A percentile compares a stretch with the other conserved stretches of the same genome.
Evolutionary conservation across 2,888 invertebrate species (phyloP).

Genomic region (Epinotia demarniana): DNA sequence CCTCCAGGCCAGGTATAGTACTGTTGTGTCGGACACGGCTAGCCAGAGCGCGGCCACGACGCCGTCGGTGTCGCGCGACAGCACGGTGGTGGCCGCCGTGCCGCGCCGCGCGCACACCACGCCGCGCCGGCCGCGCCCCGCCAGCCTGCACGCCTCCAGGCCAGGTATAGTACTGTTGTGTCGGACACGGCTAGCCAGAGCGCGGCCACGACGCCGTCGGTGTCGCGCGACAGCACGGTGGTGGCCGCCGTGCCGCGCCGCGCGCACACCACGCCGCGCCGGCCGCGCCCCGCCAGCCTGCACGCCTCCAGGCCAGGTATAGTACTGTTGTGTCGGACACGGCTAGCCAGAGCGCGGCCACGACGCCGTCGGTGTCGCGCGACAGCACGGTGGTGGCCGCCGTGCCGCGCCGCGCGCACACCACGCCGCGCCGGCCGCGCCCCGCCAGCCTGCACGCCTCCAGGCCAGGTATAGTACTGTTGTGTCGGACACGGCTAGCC

Average conservation of each 20-base stretch:
- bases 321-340: constrained; percentile 45
- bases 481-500: constrained; percentile 50
- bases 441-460: constrained; percentile 12
- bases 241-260: constrained; percentile 60
- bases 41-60: constrained; percentile 65
- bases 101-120: constrained; percentile 58
- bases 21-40: constrained; percentile 50
- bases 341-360: constrained; percentile 60
- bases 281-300: constrained; percentile 9
- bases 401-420: constrained; percentile 59
- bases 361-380: constrained; percentile 75
- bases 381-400: constrained; percentile 66
- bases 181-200: constrained; percentile 56
- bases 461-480: constrained; percentile 4
- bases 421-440: constrained; percentile 47
- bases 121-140: constrained; percentile 48
- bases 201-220: constrained; percentile 67
- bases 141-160: constrained; percentile 53
- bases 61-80: constrained; percentile 76
- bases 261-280: constrained; percentile 53
- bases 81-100: constrained; percentile 62
- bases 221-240: constrained; percentile 74
- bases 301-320: constrained; percentile 24
- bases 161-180: constrained; percentile 1
- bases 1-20: too few species aligned